These are phyloP conservation scores for Chlamydotis undulata DNA, from an alignment of 2,113 vertebrate species.

Conservation along the genomic window DNA sequence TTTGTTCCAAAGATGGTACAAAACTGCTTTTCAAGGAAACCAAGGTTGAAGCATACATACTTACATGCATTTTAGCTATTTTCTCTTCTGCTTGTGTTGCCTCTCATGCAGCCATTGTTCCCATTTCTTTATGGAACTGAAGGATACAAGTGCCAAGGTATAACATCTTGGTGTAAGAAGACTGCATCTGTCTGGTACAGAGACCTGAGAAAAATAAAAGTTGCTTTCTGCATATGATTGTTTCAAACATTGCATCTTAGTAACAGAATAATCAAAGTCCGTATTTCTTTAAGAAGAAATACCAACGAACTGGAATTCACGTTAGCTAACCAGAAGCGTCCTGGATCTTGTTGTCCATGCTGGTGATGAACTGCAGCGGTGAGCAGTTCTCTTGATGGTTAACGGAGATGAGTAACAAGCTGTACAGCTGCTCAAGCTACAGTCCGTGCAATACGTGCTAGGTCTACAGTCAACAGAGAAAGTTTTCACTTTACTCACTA, in stretches of 20 bases:
- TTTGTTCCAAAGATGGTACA: neutral
- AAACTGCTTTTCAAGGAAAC: neutral
- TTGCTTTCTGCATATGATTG: neutral
- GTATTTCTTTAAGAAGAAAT: neutral
- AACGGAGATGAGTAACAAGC: neutral
- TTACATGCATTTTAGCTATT: neutral
- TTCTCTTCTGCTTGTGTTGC: neutral
- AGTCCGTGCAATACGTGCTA: fast-evolving
- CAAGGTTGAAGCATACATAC: neutral
- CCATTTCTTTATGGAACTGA: neutral
- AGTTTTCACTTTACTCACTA: neutral
- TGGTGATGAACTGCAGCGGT: neutral
- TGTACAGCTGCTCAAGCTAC: neutral
- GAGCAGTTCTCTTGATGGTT: neutral
- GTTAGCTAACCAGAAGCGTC: neutral
- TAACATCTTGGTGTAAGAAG: neutral
- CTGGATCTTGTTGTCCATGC: neutral
- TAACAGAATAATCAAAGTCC: neutral
- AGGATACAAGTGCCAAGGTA: neutral
- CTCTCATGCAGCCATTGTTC: neutral
- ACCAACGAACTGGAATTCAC: neutral
- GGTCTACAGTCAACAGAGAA: neutral
- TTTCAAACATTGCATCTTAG: neutral
- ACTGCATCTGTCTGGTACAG: neutral
- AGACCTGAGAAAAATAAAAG: neutral